Percentiles rank a stretch among this genome's conserved stretches.
Conservation (phyloP, 1,140 invertebrate species). For the Apis laboriosa region DNA sequence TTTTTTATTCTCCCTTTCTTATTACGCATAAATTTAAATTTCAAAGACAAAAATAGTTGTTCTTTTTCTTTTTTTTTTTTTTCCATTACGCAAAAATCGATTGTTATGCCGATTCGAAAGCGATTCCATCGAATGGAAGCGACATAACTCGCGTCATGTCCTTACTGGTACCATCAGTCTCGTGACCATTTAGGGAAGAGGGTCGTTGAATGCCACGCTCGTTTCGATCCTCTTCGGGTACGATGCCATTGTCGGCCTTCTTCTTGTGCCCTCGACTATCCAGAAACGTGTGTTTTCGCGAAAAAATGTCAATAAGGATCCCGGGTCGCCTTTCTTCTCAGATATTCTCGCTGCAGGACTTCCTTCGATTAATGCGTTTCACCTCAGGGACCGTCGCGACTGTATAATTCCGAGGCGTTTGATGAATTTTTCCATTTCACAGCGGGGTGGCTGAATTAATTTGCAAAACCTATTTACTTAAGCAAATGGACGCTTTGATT, state of each 20-base stretch:
- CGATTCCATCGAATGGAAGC: neutral
- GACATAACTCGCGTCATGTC: constrained; percentile 28
- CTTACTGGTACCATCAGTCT: constrained; percentile 31
- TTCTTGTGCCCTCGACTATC: constrained; percentile 24
- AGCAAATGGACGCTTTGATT: neutral
- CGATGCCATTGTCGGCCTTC: constrained; percentile 10
- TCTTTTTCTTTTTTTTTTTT: neutral
- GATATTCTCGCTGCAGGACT: neutral
- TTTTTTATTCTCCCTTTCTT: too few relatives aligned
- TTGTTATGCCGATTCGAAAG: neutral
- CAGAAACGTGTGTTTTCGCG: constrained; percentile 42
- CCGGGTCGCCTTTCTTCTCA: neutral
- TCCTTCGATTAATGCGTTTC: constrained; percentile 5
- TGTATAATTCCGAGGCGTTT: neutral
- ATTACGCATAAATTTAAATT: neutral
- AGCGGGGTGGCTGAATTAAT: neutral
- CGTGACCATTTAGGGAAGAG: constrained; percentile 36
- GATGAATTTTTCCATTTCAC: neutral
- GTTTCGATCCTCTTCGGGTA: constrained; percentile 1
- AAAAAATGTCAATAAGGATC: constrained; percentile 20
- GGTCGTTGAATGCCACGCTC: constrained; percentile 1
- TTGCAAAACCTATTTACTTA: neutral
- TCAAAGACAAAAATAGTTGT: neutral
- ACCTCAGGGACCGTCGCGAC: neutral
- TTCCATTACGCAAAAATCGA: neutral